These are phyloP conservation scores for Saturnia japonica DNA, from an alignment of 2,888 invertebrate genomes.

Conservation along the genomic window DNA sequence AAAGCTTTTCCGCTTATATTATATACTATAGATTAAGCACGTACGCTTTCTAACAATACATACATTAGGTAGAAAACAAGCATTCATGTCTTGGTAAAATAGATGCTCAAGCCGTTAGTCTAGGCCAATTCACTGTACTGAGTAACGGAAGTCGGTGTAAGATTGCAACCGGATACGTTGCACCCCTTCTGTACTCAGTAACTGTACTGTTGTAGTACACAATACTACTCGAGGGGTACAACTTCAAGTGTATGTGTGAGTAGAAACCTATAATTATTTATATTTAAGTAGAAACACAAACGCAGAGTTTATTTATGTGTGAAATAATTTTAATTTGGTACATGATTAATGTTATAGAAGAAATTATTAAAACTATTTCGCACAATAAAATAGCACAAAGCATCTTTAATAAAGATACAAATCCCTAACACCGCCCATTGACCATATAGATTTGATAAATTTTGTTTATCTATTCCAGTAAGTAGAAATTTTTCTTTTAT, in stretches of 20 bases:
- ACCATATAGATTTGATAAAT: too few species aligned
- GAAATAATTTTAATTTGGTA: background rate
- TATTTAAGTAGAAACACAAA: background rate
- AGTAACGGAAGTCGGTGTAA: conserved; percentile 70
- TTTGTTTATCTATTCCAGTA: too few species aligned
- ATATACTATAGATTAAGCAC: background rate
- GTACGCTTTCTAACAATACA: background rate
- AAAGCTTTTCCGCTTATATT: too few species aligned
- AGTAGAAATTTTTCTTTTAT: too few species aligned
- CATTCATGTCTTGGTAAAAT: conserved; percentile 16
- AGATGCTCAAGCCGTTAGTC: conserved; percentile 30
- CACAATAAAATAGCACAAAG: too few species aligned
- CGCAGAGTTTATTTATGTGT: background rate
- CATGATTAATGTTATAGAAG: too few species aligned
- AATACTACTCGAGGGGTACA: conserved; percentile 37
- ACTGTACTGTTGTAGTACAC: conserved; percentile 42
- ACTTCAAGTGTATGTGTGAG: conserved; percentile 26
- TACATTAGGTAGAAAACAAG: background rate
- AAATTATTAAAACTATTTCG: too few species aligned
- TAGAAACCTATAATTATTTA: conserved; percentile 12
- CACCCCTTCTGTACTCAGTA: conserved; percentile 56
- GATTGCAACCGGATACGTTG: conserved; percentile 67
- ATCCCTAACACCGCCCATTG: too few species aligned
- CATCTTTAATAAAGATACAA: too few species aligned
- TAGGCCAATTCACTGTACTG: conserved; percentile 22